These are phyloP conservation scores for Zaprionus tsacasi DNA, from an alignment of 1,140 invertebrate genomes.

Conservation along the genomic window DNA sequence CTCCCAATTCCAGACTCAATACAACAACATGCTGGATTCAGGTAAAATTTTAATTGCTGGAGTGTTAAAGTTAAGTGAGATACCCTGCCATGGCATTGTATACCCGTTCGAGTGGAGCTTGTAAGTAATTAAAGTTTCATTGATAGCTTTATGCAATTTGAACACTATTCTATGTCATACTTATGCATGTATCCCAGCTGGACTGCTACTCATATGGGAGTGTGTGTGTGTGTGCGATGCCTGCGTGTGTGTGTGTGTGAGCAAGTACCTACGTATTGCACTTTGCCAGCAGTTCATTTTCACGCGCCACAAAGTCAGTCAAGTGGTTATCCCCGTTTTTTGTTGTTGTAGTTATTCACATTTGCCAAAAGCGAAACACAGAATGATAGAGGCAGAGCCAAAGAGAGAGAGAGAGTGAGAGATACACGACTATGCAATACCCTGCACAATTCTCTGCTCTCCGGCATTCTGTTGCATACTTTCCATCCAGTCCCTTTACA, in stretches of 20 bases:
- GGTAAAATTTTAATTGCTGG: too few species aligned
- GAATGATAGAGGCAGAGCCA: background rate
- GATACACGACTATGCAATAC: constrained; percentile 5
- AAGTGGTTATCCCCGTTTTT: constrained; percentile 32
- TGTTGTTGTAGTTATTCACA: constrained; percentile 13
- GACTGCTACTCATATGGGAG: background rate
- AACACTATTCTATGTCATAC: constrained; percentile 6
- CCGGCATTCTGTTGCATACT: background rate
- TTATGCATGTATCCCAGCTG: background rate
- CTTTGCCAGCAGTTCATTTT: constrained; percentile 29
- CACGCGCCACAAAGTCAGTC: constrained; percentile 46
- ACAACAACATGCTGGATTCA: too few species aligned
- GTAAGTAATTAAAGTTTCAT: constrained; percentile 7
- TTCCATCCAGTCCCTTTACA: background rate
- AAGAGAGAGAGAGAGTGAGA: background rate
- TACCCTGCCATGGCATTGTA: background rate
- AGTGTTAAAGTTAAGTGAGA: background rate
- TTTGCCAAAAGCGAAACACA: constrained; percentile 13
- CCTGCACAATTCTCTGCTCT: background rate
- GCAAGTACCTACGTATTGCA: constrained; percentile 18
- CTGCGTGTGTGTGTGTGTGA: background rate
- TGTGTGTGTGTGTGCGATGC: background rate
- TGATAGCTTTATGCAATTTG: constrained; percentile 10
- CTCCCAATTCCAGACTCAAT: too few species aligned
- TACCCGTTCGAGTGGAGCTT: background rate